Base-by-base conservation (phyloP, 2,113 vertebrate genomes). In the Crotalus viridis region DNA sequence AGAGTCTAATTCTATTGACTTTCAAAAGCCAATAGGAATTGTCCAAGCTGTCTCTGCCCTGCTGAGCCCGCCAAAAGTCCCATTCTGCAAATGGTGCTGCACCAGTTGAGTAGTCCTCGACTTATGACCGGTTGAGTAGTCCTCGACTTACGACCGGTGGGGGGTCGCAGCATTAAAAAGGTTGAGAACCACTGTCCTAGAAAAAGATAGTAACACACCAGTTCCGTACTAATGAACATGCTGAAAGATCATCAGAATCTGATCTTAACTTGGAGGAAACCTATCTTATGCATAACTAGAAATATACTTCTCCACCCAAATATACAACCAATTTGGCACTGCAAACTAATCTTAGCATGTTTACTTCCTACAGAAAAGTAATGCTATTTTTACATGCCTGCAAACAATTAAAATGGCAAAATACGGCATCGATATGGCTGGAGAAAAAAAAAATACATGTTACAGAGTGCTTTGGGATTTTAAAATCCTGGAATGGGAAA, bases 351-450 rank as follows among this genome's bases (percentile, higher is more conserved):
- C 74, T 81, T 43, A 43, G 88, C 17, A 92, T 87, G 39, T 8
- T 57, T 28, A 4, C 88, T 95, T 94, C 17, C 56, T 92, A 85
- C 33, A n/a, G 2, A 87, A 28, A 95, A 85, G 26, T 93, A 81
- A 87, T 64, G 55, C 88, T 93, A 94, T 46, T 89, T 95, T 94
- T 95, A 92, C 92, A 94, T 95, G 13, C 43, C 39, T 21, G 55
- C 15, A 64, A 89, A 95, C 94, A 95, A 95, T 57, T 89, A 64
- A 93, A 94, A 94, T 90, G 86, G 54, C 7, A 52, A 43, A 96
- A 94, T 48, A 28, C 0, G 86, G 95, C 86, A 93, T 92, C 88
- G 85, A 92, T 95, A 95, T 93, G 91, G 94, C 69, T 89, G 91
- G 89, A 13, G 4, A 0, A 7, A 33, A 33, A 33, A 91, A 59